These are phyloP conservation scores for Epizoanthus rinbou DNA, from an alignment of 92 coral and sea anemone genomes.

Conservation along the genomic window DNA sequence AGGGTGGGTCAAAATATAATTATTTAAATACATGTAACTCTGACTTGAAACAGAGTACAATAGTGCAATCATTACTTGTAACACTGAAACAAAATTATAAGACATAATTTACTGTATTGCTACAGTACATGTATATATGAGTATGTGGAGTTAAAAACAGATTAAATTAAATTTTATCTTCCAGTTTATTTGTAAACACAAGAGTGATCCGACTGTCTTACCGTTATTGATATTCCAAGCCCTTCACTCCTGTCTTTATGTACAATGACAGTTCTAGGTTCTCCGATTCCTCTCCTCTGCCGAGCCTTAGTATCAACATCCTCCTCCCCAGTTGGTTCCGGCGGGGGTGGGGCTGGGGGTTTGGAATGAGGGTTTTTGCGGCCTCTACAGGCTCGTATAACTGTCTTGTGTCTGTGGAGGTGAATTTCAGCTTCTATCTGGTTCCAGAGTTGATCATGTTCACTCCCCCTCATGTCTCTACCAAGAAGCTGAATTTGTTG, in stretches of 20 bases:
- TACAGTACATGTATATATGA: no score
- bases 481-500: conserved; percentile 98
- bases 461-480: conserved; percentile 93
- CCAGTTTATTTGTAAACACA: no score
- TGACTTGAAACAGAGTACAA: not conserved
- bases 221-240: conserved; percentile 95
- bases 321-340: conserved; percentile 66
- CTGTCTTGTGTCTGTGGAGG: conserved; percentile 96
- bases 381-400: conserved; percentile 97
- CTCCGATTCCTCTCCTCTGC: conserved; percentile 95
- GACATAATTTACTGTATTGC: no score
- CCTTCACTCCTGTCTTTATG: conserved; percentile 90
- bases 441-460: conserved; percentile 93
- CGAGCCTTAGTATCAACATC: conserved; percentile 80
- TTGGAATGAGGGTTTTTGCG: conserved; percentile 94
- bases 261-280: conserved; percentile 85
- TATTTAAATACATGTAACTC: not conserved
- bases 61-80: no score
- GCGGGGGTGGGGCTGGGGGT: conserved; percentile 94
- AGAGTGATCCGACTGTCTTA: conserved; percentile 41
- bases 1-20: no score
- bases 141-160: no score
- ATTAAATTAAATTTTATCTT: no score
- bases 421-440: conserved; percentile 99
- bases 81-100: no score